Evolutionary conservation across 2,113 vertebrate species (phyloP).

Genomic region (Oreocharis arfaki): DNA sequence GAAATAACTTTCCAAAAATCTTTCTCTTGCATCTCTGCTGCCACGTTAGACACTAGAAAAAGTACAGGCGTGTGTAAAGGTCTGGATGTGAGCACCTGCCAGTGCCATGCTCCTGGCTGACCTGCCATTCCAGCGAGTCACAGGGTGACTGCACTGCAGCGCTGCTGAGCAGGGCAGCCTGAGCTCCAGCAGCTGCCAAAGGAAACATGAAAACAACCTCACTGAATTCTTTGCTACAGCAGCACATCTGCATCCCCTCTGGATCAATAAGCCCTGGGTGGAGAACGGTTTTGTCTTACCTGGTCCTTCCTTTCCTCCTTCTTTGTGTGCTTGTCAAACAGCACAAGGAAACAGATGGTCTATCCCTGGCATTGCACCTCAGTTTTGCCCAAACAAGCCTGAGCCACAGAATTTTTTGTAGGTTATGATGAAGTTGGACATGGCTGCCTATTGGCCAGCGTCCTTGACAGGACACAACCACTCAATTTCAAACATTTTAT

Average conservation of each 20-base stretch:
- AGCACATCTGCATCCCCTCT: neutral
- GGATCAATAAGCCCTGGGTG: neutral
- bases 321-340: neutral
- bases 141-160: neutral
- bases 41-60: neutral
- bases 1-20: neutral
- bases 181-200: neutral
- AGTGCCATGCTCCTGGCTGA: neutral
- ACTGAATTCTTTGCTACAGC: neutral
- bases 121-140: neutral
- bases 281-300: neutral
- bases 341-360: neutral
- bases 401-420: neutral
- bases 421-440: neutral
- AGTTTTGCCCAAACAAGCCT: neutral
- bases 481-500: neutral
- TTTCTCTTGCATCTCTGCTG: neutral
- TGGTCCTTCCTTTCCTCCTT: neutral
- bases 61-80: neutral
- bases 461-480: neutral
- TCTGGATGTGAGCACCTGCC: neutral
- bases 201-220: neutral
- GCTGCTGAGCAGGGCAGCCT: accelerated
- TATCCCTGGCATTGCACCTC: neutral
- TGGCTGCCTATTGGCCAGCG: neutral